phyloP scores from a whole-genome alignment of 1,140 invertebrate species.

The Brachystomella parvula region DNA sequence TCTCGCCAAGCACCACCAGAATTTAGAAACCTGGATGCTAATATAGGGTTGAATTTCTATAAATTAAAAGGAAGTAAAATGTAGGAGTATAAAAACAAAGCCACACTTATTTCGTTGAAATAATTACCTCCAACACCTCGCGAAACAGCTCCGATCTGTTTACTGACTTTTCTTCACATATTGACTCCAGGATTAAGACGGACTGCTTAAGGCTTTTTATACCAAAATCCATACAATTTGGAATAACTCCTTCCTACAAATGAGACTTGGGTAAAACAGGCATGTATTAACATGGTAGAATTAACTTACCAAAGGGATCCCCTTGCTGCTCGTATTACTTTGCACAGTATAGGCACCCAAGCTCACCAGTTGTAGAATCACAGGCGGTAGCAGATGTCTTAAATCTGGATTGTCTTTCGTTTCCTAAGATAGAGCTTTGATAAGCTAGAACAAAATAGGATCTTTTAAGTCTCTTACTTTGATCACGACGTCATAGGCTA shows the following conservation, averaged over 20 bases:
- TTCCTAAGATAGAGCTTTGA: constrained; percentile 21
- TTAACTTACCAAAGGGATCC: constrained; percentile 24
- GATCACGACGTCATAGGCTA: constrained; percentile 32
- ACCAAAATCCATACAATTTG: constrained; percentile 36
- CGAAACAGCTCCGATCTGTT: constrained; percentile 24
- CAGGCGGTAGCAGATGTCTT: constrained; percentile 22
- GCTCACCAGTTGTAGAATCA: constrained; percentile 31
- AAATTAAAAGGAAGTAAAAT: constrained; percentile 7
- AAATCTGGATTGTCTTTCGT: constrained; percentile 13
- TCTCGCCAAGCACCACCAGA: constrained; percentile 35
- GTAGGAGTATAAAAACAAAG: not conserved
- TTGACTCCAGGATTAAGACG: constrained; percentile 13
- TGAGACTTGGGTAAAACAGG: not conserved
- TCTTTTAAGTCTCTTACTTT: constrained; percentile 13
- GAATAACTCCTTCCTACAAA: constrained; percentile 32
- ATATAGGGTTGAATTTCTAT: constrained; percentile 34
- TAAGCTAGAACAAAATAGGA: constrained; percentile 5
- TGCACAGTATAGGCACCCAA: constrained; percentile 34
- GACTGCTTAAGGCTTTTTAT: constrained; percentile 33
- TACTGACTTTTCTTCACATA: constrained; percentile 24
- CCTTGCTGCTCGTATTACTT: constrained; percentile 24
- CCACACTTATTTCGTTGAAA: not conserved
- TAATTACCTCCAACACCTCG: constrained; percentile 20
- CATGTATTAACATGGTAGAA: not conserved
- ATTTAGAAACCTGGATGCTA: constrained; percentile 34